These are phyloP conservation scores for Ctena decussata DNA, from an alignment of 2,888 invertebrate species.

Conservation along the genomic window DNA sequence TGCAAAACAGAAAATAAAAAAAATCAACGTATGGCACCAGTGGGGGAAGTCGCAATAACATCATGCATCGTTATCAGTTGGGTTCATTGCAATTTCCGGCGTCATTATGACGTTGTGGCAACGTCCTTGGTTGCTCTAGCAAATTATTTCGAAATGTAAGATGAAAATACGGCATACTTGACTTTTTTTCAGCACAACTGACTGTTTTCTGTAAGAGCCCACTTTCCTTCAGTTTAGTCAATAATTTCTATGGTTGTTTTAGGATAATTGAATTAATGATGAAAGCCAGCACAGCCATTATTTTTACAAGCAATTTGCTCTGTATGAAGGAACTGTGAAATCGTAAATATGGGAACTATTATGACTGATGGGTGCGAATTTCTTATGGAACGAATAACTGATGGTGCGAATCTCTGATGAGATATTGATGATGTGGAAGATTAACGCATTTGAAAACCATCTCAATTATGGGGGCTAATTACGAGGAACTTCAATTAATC, in stretches of 20 bases:
- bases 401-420: constrained; percentile 28
- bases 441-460: constrained; percentile 24
- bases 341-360: constrained; percentile 2
- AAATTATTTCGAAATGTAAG: no score
- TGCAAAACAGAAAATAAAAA: no score
- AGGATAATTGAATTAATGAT: not conserved
- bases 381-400: constrained; percentile 3
- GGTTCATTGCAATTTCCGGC: no score
- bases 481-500: constrained; percentile 3
- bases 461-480: constrained; percentile 35
- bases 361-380: constrained; percentile 8
- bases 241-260: not conserved
- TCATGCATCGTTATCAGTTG: no score
- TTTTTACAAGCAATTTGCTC: not conserved
- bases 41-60: no score
- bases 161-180: no score
- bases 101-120: no score
- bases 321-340: not conserved
- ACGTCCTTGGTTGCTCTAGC: no score
- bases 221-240: not conserved
- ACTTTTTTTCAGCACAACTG: no score
- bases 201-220: not conserved
- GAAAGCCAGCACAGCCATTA: not conserved
- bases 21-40: no score
- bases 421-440: constrained; percentile 46